Evolutionary conservation across 2,797 vertebrate genomes (phyloP).

Genomic region (Picus viridis): DNA sequence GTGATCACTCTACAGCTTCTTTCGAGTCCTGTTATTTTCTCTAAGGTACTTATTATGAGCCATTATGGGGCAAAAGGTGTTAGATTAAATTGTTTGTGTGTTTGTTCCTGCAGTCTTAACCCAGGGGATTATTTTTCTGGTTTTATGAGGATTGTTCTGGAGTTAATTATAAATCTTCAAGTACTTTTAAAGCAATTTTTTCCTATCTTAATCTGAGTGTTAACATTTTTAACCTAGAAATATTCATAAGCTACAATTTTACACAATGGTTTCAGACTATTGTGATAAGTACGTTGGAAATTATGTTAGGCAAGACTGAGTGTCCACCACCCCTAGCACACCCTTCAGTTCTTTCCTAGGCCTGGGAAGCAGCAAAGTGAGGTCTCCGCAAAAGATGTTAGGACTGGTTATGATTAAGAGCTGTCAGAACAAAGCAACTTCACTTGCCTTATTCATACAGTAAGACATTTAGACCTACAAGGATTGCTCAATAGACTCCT

Average conservation of each 20-base stretch:
- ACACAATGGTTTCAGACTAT: not conserved
- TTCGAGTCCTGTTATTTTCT: not conserved
- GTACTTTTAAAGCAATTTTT: not conserved
- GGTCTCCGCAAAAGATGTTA: not conserved
- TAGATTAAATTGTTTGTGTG: not conserved
- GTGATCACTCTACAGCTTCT: not conserved
- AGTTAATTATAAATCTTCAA: not conserved
- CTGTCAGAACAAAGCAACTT: not conserved
- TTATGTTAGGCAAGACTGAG: not conserved
- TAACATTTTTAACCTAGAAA: not conserved
- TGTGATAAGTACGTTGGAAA: not conserved
- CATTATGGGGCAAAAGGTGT: not conserved
- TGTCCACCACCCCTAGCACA: not conserved
- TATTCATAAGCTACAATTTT: not conserved
- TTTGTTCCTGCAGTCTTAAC: not conserved
- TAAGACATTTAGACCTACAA: not conserved
- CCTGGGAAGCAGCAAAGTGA: not conserved
- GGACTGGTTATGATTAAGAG: not conserved
- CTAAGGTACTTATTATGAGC: not conserved
- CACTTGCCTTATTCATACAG: not conserved
- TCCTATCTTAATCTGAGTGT: not conserved
- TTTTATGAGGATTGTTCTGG: not conserved
- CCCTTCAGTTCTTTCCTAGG: not conserved
- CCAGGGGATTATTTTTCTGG: not conserved
- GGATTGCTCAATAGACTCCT: rapidly evolving